These are phyloP conservation scores for Drosophila sp. DNA, from an alignment of 1,140 invertebrate species.

Conservation along the genomic window DNA sequence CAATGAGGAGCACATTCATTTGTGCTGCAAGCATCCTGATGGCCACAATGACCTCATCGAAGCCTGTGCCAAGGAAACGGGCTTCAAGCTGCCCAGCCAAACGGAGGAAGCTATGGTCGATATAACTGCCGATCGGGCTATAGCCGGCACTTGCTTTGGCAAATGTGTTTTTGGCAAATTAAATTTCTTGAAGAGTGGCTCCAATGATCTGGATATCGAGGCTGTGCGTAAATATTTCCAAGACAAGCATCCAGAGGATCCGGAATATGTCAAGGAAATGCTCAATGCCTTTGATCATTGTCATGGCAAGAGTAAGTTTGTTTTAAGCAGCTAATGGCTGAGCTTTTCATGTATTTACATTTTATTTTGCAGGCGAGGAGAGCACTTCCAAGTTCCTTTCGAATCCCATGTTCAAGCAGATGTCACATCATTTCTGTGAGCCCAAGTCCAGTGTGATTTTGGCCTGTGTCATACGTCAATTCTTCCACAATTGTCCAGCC, in stretches of 20 bases:
- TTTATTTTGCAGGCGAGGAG: slow-evolving; percentile 38
- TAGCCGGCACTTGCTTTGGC: slow-evolving; percentile 62
- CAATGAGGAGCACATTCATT: slow-evolving; percentile 66
- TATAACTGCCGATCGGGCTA: slow-evolving; percentile 56
- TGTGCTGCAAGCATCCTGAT: slow-evolving; percentile 72
- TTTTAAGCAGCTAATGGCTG: background rate
- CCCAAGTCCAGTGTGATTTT: slow-evolving; percentile 58
- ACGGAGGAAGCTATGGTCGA: slow-evolving; percentile 62
- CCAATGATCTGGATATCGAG: slow-evolving; percentile 49
- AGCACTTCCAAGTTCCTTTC: slow-evolving; percentile 53
- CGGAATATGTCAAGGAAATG: slow-evolving; percentile 71
- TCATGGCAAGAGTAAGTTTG: slow-evolving; percentile 53
- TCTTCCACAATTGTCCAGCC: slow-evolving; percentile 69
- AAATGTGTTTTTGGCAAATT: slow-evolving; percentile 60
- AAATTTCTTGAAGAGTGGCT: slow-evolving; percentile 44
- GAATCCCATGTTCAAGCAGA: slow-evolving; percentile 46
- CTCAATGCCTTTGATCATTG: slow-evolving; percentile 70
- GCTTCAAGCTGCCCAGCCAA: slow-evolving; percentile 43
- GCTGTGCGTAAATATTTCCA: slow-evolving; percentile 44
- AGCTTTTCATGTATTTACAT: background rate
- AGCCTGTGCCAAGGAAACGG: slow-evolving; percentile 57
- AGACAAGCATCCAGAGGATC: slow-evolving; percentile 32
- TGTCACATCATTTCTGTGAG: slow-evolving; percentile 48
- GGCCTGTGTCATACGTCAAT: slow-evolving; percentile 67
- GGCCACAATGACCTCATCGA: slow-evolving; percentile 63